These are phyloP conservation scores for Microctenopoma stevenorrisi DNA, from an alignment of 2,797 vertebrate genomes.

Conservation along the genomic window DNA sequence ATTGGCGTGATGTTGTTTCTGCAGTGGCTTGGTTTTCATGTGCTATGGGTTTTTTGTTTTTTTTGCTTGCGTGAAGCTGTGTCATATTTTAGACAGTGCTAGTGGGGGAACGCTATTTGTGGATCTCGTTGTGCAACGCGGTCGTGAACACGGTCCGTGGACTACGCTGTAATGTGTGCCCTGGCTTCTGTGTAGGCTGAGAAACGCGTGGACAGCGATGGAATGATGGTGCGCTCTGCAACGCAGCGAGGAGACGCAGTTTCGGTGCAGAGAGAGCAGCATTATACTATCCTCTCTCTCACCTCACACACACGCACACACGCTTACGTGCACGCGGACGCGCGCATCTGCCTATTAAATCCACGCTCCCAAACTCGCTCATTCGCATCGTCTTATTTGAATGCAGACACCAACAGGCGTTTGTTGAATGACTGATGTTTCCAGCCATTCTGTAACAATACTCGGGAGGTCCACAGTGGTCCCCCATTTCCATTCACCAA, in stretches of 20 bases:
- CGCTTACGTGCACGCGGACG: constrained; percentile 38
- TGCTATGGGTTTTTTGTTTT: not conserved
- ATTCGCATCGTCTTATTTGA: constrained; percentile 13
- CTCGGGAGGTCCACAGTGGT: constrained; percentile 25
- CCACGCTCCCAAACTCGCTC: constrained; percentile 52
- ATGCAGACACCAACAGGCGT: constrained; percentile 41
- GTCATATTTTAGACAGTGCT: not conserved
- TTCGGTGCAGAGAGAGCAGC: constrained; percentile 78
- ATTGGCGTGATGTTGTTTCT: not conserved
- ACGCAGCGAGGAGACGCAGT: constrained; percentile 76
- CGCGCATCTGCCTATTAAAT: constrained; percentile 55
- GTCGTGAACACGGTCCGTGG: constrained; percentile 56
- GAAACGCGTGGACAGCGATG: constrained; percentile 73
- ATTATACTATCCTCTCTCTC: constrained; percentile 55
- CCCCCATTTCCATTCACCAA: constrained; percentile 31
- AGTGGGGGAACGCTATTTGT: constrained; percentile 30
- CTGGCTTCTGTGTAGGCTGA: constrained; percentile 78
- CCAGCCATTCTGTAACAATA: constrained; percentile 26
- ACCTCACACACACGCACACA: constrained; percentile 38
- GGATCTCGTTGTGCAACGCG: constrained; percentile 69
- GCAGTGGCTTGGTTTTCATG: not conserved
- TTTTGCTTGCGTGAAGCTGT: constrained; percentile 13
- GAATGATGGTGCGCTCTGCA: constrained; percentile 77
- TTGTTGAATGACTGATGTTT: constrained; percentile 1
- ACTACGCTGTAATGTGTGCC: constrained; percentile 56